phyloP scores from a whole-genome alignment of 2,113 vertebrate species.

The Etheostoma cragini region DNA sequence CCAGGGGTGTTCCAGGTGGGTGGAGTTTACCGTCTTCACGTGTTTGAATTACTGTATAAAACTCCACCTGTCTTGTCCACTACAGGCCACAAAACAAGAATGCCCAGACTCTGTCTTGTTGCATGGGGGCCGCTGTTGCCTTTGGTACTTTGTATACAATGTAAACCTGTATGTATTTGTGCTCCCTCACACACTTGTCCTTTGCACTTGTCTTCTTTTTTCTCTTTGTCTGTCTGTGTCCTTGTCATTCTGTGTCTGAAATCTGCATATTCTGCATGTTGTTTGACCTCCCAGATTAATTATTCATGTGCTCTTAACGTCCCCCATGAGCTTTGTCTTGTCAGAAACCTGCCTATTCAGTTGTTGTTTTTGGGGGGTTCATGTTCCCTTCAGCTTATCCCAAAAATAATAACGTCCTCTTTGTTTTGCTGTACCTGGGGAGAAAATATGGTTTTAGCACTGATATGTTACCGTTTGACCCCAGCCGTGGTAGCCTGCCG shows the following conservation, averaged over 20 bases:
- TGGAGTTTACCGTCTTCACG: slow-evolving; percentile 9
- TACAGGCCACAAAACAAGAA: slow-evolving; percentile 42
- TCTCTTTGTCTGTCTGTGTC: slow-evolving; percentile 34
- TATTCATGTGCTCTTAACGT: slow-evolving; percentile 52
- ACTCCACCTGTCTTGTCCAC: slow-evolving; percentile 12
- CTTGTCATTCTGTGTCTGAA: slow-evolving; percentile 58
- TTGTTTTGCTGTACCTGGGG: slow-evolving; percentile 6
- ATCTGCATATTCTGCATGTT: slow-evolving; percentile 60
- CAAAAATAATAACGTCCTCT: slow-evolving; percentile 17
- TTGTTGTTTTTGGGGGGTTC: slow-evolving; percentile 28
- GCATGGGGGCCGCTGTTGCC: slow-evolving; percentile 77
- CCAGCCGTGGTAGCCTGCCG: not conserved
- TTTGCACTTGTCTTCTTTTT: slow-evolving; percentile 21
- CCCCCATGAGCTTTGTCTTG: slow-evolving; percentile 39
- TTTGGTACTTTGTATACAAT: slow-evolving; percentile 71
- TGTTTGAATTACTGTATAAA: not conserved
- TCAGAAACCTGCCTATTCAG: slow-evolving; percentile 49
- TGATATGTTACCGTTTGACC: slow-evolving; percentile 27
- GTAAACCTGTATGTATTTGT: slow-evolving; percentile 58
- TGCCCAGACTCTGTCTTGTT: slow-evolving; percentile 59
- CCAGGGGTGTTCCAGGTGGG: slow-evolving; percentile 29
- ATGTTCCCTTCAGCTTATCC: slow-evolving; percentile 11
- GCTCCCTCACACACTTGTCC: slow-evolving; percentile 26
- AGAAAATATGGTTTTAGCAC: slow-evolving; percentile 37
- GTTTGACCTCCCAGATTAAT: slow-evolving; percentile 50